Evolutionary conservation across 2,797 vertebrate genomes (phyloP), one percentile per base, ranked within the genome.

Genomic region (Neosilurus mollespiculum): DNA sequence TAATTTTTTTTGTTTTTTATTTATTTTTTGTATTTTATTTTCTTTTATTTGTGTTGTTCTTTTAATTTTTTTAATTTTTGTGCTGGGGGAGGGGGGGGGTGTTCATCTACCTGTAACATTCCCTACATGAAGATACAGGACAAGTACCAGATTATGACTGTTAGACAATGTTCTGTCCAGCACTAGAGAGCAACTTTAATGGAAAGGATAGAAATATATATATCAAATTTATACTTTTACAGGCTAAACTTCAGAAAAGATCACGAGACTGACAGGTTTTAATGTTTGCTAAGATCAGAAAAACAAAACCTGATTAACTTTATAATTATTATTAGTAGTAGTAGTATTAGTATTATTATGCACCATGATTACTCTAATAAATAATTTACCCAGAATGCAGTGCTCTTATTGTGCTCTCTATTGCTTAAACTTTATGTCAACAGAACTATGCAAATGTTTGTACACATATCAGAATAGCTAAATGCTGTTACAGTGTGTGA

Each of bases 381-480:
- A 56, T 20, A 2, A 20, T 56, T 75, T 30, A 61, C 56, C 58
- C 20, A 59, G 20, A 77, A 77, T 61, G n/a, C 20, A 34, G 24
- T 75, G 53, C 58, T 77, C 0, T 2, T 22, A 37, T 22, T 14
- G 43, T 0, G 2, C 3, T 34, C 49, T 73, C 53, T 58, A 15
- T 30, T 43, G 54, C 18, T 76, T 18, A 26, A 16, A 3, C 59
- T 58, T 58, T 11, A 56, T 71, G 24, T 58, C 11, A 30, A 30
- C 30, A 71, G 7, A 61, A 61, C 72, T 76, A 37, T 76, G 73
- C 73, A 59, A 34, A 76, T 37, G 26, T 37, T 4, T 59, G 73
- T 76, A 22, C 2, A n/a, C 4, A 15, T 37, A 37, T 59, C 30
- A 59, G 14, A 77, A 22, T 9, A 30, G 1, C 43, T 8, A 43